These are phyloP conservation scores for Cerceris ruficornis DNA, from an alignment of 2,888 invertebrate genomes.

Conservation along the genomic window DNA sequence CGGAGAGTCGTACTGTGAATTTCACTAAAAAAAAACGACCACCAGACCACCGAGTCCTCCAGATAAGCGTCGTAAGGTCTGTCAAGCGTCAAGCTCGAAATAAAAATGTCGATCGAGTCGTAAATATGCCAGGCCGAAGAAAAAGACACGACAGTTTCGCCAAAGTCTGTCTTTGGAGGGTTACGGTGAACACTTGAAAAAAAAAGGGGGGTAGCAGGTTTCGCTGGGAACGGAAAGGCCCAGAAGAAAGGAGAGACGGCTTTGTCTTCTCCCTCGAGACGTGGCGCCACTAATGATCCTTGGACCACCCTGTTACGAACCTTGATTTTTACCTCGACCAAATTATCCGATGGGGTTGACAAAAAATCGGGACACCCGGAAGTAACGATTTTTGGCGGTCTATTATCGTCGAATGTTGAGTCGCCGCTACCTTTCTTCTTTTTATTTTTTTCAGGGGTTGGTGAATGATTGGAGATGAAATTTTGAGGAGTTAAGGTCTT, in stretches of 20 bases:
- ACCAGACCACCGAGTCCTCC: not conserved
- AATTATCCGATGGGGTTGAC: constrained; percentile 37
- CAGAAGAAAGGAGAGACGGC: constrained; percentile 10
- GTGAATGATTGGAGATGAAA: not conserved
- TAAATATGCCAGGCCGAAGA: constrained; percentile 29
- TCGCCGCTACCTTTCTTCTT: not conserved
- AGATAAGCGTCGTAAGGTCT: constrained; percentile 1
- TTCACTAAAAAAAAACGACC: constrained; percentile 14
- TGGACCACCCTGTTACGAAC: constrained; percentile 56
- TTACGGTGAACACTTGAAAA: constrained; percentile 4
- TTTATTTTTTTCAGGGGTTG: not conserved
- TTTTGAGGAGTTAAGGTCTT: not conserved
- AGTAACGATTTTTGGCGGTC: constrained; percentile 19
- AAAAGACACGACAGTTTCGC: not conserved
- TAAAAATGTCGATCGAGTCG: constrained; percentile 48
- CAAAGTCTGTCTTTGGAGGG: not conserved
- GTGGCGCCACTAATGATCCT: constrained; percentile 54
- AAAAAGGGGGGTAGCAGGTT: not conserved
- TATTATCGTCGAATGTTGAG: constrained; percentile 13
- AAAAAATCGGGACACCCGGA: constrained; percentile 36
- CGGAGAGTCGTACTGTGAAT: constrained; percentile 28
- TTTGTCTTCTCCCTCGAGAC: constrained; percentile 50
- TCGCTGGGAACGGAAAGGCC: not conserved
- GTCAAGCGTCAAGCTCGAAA: constrained; percentile 36
- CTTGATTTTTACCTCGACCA: constrained; percentile 7